Evolutionary conservation across 92 coral and sea anemone genomes (phyloP), one percentile per base, ranked within the genome.

Genomic region (Porites divaricata): DNA sequence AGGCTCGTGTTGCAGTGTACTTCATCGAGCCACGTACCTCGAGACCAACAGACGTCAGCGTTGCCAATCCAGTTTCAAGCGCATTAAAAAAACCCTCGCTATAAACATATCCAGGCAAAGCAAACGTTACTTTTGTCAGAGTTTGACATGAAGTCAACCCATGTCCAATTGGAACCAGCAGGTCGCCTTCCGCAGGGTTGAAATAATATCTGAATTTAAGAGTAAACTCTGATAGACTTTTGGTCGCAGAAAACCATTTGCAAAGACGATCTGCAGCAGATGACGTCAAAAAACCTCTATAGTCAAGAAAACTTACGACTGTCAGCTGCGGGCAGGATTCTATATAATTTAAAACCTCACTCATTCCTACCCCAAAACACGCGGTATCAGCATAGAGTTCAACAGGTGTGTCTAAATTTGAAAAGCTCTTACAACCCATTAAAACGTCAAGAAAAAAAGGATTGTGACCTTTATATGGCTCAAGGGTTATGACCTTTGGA

Each of bases 301-400:
- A 1, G 0, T 9, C 19, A 9, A 0, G 0, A 41, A 15, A 13
- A 45, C 10, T 41, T 14, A 70, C 53, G 48, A 4, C 19, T 3
- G 21, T 48, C 8, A 70, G 23, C 57, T 17, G 20, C 17, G 56
- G 2, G 56, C 49, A 41, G 9, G 24, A 45, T 35, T 6, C 57
- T 54, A 54, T 0, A 54, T 14, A 28, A 28, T 28, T 2, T 28
- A 28, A 0, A 0, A 28, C 41, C 0, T 0, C 5, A 2, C 5
- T 2, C 41, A 0, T 0, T 2, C 0, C 41, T 2, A 0, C 0
- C 41, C 41, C 0, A 0, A 2, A 28, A 2, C 4, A 0, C 41
- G 4, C 0, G 5, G 1, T 26, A 12, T 0, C 2, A 1, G 41
- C 1, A 17, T 1, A 1, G 19, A 70, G 52, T 1, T 70, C 22